Conservation (phyloP, 2,113 vertebrate genomes). For the Leucoraja erinaceus region DNA sequence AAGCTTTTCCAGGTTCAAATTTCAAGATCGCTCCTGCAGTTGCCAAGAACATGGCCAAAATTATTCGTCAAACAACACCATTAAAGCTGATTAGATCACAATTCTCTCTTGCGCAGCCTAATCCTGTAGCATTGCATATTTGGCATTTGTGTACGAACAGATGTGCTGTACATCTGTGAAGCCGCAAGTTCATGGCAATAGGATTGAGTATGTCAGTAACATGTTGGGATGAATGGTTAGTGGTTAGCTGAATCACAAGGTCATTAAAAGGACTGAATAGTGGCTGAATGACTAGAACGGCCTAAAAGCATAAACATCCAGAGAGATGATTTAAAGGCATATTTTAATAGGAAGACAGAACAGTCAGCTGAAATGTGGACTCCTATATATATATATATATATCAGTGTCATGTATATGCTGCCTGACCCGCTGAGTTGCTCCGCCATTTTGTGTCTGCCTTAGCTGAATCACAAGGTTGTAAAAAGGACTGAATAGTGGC, state of each 20-base stretch:
- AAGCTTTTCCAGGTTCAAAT: no score
- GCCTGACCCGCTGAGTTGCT: no score
- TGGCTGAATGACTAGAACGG: background rate
- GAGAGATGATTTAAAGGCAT: slow-evolving; percentile 1
- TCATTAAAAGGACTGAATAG: background rate
- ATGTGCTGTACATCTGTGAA: background rate
- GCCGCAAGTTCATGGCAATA: background rate
- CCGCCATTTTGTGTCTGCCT: no score
- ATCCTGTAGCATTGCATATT: background rate
- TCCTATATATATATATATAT: no score
- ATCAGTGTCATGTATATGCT: no score
- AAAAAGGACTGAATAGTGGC: no score
- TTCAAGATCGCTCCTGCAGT: no score
- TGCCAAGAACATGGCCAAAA: background rate
- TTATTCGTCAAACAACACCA: background rate
- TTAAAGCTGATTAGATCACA: background rate
- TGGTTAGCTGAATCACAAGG: background rate
- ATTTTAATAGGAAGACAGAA: background rate
- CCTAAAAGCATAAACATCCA: background rate
- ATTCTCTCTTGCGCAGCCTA: background rate
- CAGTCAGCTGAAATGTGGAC: background rate
- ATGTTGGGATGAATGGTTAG: no score
- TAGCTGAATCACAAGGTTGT: no score
- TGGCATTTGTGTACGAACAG: background rate
- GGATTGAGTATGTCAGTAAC: background rate